Conservation (phyloP, 2,888 invertebrate genomes). For the Caenorhabditis sp. region DNA sequence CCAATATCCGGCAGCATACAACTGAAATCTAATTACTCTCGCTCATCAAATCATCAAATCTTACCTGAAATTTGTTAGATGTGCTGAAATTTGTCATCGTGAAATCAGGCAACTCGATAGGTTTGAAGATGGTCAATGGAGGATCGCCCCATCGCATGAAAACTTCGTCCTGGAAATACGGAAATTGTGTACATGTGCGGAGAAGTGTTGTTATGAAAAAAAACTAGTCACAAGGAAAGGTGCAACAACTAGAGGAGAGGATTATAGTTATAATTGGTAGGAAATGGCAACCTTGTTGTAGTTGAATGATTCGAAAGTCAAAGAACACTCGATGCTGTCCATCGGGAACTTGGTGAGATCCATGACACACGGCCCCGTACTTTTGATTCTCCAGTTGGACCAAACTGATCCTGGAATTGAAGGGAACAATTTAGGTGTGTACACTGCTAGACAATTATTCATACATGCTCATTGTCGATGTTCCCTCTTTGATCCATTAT, state of each 20-base stretch:
- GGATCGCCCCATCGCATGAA: slow-evolving; percentile 76
- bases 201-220: slow-evolving; percentile 19
- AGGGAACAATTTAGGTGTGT: slow-evolving; percentile 18
- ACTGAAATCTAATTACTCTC: slow-evolving; percentile 53
- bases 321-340: slow-evolving; percentile 79
- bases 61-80: slow-evolving; percentile 69
- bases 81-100: slow-evolving; percentile 78
- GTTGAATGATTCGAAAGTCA: slow-evolving; percentile 83
- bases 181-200: background rate
- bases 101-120: slow-evolving; percentile 82
- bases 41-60: background rate
- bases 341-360: slow-evolving; percentile 82
- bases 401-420: slow-evolving; percentile 80
- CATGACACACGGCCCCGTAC: slow-evolving; percentile 82
- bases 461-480: slow-evolving; percentile 54
- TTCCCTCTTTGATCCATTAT: slow-evolving; percentile 54
- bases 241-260: too few relatives aligned
- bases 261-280: slow-evolving; percentile 35
- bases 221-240: slow-evolving; percentile 38
- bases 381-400: slow-evolving; percentile 83
- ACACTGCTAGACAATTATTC: slow-evolving; percentile 60
- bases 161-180: slow-evolving; percentile 73
- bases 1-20: slow-evolving; percentile 83
- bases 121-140: slow-evolving; percentile 77
- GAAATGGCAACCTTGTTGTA: slow-evolving; percentile 78